phyloP scores from a whole-genome alignment of 1,140 invertebrate genomes.

The Drosophila neocordata region DNA sequence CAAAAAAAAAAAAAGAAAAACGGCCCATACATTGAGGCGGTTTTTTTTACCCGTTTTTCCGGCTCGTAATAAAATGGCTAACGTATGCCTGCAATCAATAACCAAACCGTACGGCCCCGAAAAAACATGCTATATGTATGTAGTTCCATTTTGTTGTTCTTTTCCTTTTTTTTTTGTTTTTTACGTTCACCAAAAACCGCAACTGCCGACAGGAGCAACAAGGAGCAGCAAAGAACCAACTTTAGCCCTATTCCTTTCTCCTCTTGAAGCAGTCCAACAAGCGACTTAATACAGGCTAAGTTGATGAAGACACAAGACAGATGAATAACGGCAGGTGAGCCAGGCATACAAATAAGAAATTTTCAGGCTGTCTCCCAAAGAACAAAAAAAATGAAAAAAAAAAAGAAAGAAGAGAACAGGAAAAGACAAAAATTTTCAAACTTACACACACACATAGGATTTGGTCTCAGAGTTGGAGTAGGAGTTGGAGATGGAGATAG shows the following conservation, averaged over 20 bases:
- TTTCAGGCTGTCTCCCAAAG: conserved; percentile 40
- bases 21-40: conserved; percentile 11
- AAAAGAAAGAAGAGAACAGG: conserved; percentile 9
- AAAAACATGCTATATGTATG: conserved; percentile 53
- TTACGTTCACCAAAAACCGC: conserved; percentile 37
- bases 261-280: conserved; percentile 43
- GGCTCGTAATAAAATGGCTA: conserved; percentile 75
- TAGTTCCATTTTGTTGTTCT: conserved; percentile 8
- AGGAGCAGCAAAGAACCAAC: background rate
- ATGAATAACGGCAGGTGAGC: conserved; percentile 75
- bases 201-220: conserved; percentile 26
- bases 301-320: conserved; percentile 79
- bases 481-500: conserved; percentile 14
- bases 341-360: conserved; percentile 77
- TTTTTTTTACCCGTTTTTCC: conserved; percentile 44
- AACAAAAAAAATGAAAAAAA: conserved; percentile 1
- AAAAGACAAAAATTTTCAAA: conserved; percentile 67
- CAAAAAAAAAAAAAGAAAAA: conserved; percentile 37
- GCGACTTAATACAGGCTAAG: conserved; percentile 75
- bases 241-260: background rate
- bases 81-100: conserved; percentile 78
- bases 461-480: background rate
- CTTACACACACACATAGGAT: conserved; percentile 20
- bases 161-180: conserved; percentile 15
- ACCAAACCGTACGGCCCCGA: conserved; percentile 45